phyloP scores from a whole-genome alignment of 2,797 vertebrate genomes.

The Chiloscyllium punctatum region DNA sequence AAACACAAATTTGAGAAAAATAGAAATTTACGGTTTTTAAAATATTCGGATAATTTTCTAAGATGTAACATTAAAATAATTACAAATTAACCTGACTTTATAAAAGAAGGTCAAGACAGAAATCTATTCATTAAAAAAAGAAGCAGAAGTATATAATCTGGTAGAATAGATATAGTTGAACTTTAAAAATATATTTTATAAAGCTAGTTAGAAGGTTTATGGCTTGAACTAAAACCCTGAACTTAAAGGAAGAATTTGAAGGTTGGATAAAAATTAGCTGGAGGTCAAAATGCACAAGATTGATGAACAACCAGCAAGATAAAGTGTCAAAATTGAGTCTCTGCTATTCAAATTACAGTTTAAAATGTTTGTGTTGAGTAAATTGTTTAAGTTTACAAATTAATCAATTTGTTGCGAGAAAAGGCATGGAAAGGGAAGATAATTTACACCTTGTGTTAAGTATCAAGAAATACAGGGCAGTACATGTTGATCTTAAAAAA shows the following conservation, averaged over 20 bases:
- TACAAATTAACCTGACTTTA: background rate
- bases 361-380: background rate
- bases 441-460: background rate
- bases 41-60: background rate
- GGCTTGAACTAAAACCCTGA: background rate
- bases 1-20: background rate
- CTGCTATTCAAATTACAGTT: background rate
- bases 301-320: background rate
- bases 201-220: background rate
- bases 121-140: background rate
- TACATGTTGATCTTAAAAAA: background rate
- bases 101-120: background rate
- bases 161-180: background rate
- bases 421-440: background rate
- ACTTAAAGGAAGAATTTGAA: background rate
- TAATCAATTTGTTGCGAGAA: background rate
- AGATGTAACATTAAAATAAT: background rate
- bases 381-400: background rate
- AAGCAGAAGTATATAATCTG: background rate
- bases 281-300: background rate
- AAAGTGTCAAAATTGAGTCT: background rate
- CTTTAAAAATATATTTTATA: background rate
- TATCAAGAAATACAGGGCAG: background rate
- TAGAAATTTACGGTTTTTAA: background rate
- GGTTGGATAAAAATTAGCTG: background rate